Evolutionary conservation across 2,113 vertebrate species (phyloP), one percentile per base, ranked within the genome.

Genomic region (Neopipo cinnamomea): DNA sequence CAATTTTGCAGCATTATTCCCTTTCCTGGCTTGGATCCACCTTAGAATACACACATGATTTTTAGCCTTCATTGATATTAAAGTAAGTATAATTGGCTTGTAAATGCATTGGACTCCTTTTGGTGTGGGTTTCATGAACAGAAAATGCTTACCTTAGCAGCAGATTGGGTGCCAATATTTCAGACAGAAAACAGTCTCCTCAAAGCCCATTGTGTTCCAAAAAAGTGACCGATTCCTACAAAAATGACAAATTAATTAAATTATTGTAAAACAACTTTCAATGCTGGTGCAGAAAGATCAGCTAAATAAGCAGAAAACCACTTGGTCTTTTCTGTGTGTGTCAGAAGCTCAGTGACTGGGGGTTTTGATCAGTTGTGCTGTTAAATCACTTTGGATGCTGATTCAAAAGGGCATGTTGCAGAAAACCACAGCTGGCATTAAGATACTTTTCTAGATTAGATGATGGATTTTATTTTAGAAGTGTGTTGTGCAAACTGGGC

Each of bases 381-480:
- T 28, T 93, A 89, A 96, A 91, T 91, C 68, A 67, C 65, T 95
- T 30, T 72, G 24, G 1, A 47, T 80, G 65, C 68, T 56, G 59
- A 94, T 84, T 75, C 44, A 27, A 35, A 88, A 67, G 72, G 65
- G 61, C 85, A 77, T 20, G 65, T 62, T 78, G 92, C 79, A 93
- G 90, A 92, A 96, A 96, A 33, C 47, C 92, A 72, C 46, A 96
- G 81, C 22, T 93, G 79, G 73, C 68, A 88, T 3, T 0, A 22
- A 27, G 83, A n/a, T 27, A 6, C 17, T 46, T 78, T 37, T 65
- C 85, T 81, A 25, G 73, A 78, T 88, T 30, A 65, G 61, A 41
- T 81, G 95, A 95, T 89, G 88, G 76, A 93, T 92, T 93, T 65
- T 19, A 6, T 63, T 93, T 77, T 74, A 72, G 73, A 84, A 49